Base-by-base conservation (phyloP, 2,797 vertebrate genomes). In the Gymnoscopelus microlampas region DNA sequence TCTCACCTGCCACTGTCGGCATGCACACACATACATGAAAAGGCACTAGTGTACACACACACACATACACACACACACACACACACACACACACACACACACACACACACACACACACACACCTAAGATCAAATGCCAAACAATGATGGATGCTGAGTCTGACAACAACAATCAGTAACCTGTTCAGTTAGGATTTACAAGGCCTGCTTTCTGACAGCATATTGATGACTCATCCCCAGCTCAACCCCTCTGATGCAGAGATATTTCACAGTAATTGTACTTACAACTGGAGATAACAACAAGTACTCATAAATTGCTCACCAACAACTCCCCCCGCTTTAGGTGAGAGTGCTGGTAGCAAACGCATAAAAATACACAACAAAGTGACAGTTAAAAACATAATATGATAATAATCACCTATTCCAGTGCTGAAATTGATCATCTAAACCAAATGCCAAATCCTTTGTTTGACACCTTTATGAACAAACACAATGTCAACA, bases 1-100 rank as follows among this genome's bases (percentile, higher is more conserved):
- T 65, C 65, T 81, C 68, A 79, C 72, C 70, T 75, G 70, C 66
- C 29, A 2, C 29, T 59, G 53, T 5, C 62, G 15, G 58, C 26
- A 66, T 29, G n/a, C 9, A 55, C 54, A 35, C 3, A 19, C 53
- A 54, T 4, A 29, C 26, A 29, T 29, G 26, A 3, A 29, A 29
- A 29, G 26, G 3, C 26, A 26, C 26, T 26, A 2, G 26, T 3
- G 26, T 29, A 29, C 26, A 29, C 26, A 29, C 26, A 29, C 26
- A 29, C 26, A 29, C 26, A 29, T 2, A 29, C 26, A 29, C 26
- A 29, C 26, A 29, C 26, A 29, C 26, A 26, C 26, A 26, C 26
- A 26, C 26, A 26, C 26, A 26, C 26, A 26, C n/a, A 6, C 53
- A 54, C 53, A 26, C 9, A 8, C 4, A 32, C 15, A 39, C 23